These are phyloP conservation scores for Stramonita haemastoma DNA, from an alignment of 2,888 invertebrate genomes.

Conservation along the genomic window DNA sequence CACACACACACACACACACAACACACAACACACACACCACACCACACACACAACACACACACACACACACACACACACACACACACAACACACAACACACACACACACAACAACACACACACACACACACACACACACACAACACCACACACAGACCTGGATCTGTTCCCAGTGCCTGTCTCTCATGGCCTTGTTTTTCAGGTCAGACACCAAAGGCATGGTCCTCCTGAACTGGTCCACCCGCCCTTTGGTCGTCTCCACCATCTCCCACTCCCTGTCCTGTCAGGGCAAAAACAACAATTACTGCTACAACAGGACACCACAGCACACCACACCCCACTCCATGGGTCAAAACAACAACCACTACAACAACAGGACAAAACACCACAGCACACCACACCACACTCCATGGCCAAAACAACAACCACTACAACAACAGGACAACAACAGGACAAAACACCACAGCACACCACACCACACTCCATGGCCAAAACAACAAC, in stretches of 20 bases:
- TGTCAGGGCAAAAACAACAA: conserved; percentile 49
- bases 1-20: background rate
- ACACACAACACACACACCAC: background rate
- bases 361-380: too few species aligned
- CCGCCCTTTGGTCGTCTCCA: conserved; percentile 84
- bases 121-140: conserved; percentile 19
- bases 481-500: too few species aligned
- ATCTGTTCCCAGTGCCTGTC: conserved; percentile 91
- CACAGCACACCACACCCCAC: too few species aligned
- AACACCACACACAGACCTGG: conserved; percentile 75
- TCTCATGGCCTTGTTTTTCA: conserved; percentile 91
- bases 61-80: background rate
- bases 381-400: too few species aligned
- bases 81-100: background rate
- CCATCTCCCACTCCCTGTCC: conserved; percentile 84
- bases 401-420: too few species aligned
- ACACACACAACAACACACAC: background rate
- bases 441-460: too few species aligned
- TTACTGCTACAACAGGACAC: background rate
- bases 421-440: too few species aligned
- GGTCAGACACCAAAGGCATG: conserved; percentile 88
- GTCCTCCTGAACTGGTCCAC: conserved; percentile 90
- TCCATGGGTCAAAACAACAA: too few species aligned
- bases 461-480: too few species aligned
- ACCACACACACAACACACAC: background rate